These are phyloP conservation scores for Sycobia sp. DNA, from an alignment of 1,140 invertebrate genomes.

Conservation along the genomic window DNA sequence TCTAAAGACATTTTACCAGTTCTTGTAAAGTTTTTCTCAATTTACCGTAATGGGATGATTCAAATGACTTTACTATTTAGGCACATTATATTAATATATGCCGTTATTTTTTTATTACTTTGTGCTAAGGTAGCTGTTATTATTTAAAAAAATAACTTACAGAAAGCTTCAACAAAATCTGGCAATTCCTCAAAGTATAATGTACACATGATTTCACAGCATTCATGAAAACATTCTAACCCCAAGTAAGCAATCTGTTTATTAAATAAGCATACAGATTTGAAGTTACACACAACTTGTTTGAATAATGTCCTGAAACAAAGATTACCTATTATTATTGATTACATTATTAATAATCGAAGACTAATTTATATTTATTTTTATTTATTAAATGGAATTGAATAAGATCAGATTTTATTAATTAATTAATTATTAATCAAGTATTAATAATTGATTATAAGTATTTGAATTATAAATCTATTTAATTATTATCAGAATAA, in stretches of 20 bases:
- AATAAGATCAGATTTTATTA: no score
- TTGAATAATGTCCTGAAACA: constrained; percentile 52
- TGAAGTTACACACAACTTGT: constrained; percentile 45
- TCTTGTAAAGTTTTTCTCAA: no score
- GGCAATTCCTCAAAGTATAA: constrained; percentile 55
- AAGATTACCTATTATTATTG: not conserved
- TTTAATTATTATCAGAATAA: not conserved
- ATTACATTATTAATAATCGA: no score
- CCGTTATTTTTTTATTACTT: no score
- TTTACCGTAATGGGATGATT: no score
- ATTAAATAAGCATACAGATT: constrained; percentile 58
- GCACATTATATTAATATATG: no score
- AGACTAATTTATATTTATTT: no score
- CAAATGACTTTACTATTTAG: no score
- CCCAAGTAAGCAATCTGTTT: constrained; percentile 53
- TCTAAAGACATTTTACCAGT: no score
- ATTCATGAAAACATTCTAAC: constrained; percentile 65
- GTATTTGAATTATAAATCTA: not conserved
- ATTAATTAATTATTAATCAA: no score
- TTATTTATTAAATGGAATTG: no score
- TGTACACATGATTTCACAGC: constrained; percentile 59
- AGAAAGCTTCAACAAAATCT: constrained; percentile 58
- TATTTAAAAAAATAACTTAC: constrained; percentile 48
- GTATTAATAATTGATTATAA: not conserved
- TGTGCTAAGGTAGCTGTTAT: no score